Conservation (phyloP, 2,113 vertebrate species). For the Esox niger region DNA sequence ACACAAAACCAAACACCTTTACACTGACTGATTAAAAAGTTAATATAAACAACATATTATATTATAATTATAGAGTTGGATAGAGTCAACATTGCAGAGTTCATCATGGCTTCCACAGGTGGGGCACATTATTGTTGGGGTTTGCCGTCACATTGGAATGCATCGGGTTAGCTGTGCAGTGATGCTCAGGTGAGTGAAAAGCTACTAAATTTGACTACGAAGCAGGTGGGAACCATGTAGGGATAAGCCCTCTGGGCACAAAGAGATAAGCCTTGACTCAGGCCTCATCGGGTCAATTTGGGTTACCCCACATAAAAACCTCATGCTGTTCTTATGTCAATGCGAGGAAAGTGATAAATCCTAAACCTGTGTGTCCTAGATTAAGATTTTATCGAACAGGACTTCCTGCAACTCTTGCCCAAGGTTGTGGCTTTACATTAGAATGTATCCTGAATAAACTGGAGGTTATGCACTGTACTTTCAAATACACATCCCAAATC, state of each 20-base stretch:
- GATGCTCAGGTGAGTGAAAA: conserved; percentile 2
- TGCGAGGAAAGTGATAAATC: not conserved
- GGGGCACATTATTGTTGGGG: conserved; percentile 36
- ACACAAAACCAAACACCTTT: too few relatives aligned
- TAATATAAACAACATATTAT: too few relatives aligned
- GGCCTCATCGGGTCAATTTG: conserved; percentile 21
- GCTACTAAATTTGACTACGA: conserved; percentile 1
- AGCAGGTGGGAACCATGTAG: conserved; percentile 27
- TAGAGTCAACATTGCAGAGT: conserved; percentile 12
- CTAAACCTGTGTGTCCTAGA: not conserved
- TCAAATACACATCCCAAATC: too few relatives aligned
- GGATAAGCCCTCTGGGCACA: conserved; percentile 8
- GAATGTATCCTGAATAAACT: not conserved
- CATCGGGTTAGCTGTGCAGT: conserved; percentile 8
- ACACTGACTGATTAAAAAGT: too few relatives aligned
- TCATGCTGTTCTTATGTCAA: not conserved
- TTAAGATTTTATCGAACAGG: not conserved
- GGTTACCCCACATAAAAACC: conserved; percentile 20
- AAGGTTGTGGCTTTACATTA: not conserved
- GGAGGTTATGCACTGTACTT: too few relatives aligned
- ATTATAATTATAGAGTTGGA: too few relatives aligned
- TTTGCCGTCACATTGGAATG: conserved; percentile 24
- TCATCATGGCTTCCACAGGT: conserved; percentile 51
- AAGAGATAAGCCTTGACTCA: conserved; percentile 23
- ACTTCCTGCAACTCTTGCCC: not conserved